phyloP scores from a whole-genome alignment of 2,113 vertebrate genomes.

The Vombatus ursinus region DNA sequence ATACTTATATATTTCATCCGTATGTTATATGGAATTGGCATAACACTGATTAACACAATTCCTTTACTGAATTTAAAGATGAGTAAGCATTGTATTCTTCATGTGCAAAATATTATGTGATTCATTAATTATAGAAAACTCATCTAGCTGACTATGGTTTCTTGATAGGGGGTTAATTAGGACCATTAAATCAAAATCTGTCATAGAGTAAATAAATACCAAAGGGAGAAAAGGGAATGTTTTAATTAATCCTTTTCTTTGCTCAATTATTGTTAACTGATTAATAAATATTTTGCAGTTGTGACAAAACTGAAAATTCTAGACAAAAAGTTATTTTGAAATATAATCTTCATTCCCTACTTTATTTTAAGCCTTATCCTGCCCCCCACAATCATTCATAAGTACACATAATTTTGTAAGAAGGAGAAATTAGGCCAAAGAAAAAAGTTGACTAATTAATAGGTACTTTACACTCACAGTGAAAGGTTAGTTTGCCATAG shows the following conservation, averaged over 20 bases:
- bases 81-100: conserved; percentile 13
- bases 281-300: conserved; percentile 50
- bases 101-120: background rate
- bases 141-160: conserved; percentile 17
- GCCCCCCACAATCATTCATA: background rate
- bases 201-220: conserved; percentile 23
- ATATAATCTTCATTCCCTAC: background rate
- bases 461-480: background rate
- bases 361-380: background rate
- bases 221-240: background rate
- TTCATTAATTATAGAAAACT: conserved; percentile 5
- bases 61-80: background rate
- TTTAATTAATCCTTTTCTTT: conserved; percentile 40
- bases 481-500: conserved; percentile 31
- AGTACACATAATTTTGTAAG: conserved; percentile 4
- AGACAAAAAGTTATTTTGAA: background rate
- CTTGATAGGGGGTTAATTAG: conserved; percentile 34
- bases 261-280: conserved; percentile 30
- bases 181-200: conserved; percentile 52
- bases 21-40: background rate
- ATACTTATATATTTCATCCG: background rate
- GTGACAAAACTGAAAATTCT: conserved; percentile 4
- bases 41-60: background rate
- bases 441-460: conserved; percentile 18
- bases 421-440: background rate